A percentile compares a stretch with the other conserved stretches of the same genome.
These are phyloP conservation scores for Anabas testudineus DNA, from an alignment of 2,797 vertebrate genomes.

Conservation along the genomic window DNA sequence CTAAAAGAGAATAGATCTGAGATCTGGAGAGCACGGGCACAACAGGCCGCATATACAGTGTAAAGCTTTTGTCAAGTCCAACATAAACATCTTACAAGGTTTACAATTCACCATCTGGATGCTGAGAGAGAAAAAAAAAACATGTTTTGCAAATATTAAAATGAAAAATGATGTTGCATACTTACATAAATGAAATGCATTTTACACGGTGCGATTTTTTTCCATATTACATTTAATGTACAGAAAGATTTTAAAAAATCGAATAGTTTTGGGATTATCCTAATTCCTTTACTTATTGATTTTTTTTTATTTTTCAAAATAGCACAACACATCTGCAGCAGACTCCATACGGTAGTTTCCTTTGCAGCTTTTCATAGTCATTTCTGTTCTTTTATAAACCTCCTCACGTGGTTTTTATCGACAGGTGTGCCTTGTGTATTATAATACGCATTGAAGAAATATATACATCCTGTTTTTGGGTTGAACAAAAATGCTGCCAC, in stretches of 20 bases:
- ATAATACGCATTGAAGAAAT: neutral
- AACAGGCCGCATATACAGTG: neutral
- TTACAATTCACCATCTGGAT: neutral
- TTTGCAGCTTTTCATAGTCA: neutral
- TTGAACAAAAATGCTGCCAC: conserved; percentile 26
- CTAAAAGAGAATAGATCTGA: conserved; percentile 24
- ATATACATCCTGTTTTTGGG: conserved; percentile 22
- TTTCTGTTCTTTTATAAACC: neutral
- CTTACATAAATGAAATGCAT: neutral
- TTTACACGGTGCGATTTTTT: neutral
- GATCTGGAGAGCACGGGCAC: neutral
- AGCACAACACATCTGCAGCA: neutral
- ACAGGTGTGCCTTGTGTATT: conserved; percentile 3
- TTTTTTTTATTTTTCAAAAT: neutral
- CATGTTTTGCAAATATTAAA: neutral
- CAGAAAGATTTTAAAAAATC: neutral
- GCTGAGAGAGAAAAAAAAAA: neutral
- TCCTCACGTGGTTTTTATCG: neutral
- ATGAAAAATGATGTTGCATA: neutral
- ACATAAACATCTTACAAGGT: neutral
- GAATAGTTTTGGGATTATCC: neutral
- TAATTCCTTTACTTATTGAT: neutral
- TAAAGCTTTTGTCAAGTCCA: neutral
- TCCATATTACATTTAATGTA: neutral
- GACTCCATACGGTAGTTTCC: neutral